Conservation (phyloP, 2,888 invertebrate species). For the Cheilosia variabilis region DNA sequence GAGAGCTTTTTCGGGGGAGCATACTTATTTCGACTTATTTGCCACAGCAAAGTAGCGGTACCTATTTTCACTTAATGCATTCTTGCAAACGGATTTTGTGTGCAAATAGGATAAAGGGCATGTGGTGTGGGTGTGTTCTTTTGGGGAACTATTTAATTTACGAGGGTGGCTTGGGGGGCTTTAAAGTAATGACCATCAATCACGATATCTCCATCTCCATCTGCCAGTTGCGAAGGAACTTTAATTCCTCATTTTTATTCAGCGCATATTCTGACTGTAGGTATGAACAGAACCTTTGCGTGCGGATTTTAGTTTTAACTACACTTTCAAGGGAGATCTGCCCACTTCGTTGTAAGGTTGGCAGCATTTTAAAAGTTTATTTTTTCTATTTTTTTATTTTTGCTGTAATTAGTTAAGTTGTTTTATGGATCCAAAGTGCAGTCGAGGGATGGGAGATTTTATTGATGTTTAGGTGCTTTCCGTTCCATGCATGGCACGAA, state of each 20-base stretch:
- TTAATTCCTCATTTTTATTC: slow-evolving; percentile 30
- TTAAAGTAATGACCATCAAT: slow-evolving; percentile 63
- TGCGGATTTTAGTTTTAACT: slow-evolving; percentile 18
- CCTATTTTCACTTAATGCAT: slow-evolving; percentile 36
- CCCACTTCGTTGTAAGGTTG: not conserved
- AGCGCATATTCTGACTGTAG: not conserved
- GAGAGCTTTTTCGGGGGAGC: not conserved
- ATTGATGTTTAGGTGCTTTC: slow-evolving; percentile 33
- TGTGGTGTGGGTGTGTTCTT: slow-evolving; percentile 26
- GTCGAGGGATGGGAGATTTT: not conserved
- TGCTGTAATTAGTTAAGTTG: slow-evolving; percentile 61
- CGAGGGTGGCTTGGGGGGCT: not conserved
- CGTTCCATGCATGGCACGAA: not conserved
- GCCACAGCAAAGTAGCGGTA: not conserved
- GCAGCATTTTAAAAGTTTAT: slow-evolving; percentile 23
- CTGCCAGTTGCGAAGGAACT: slow-evolving; percentile 29
- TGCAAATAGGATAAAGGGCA: slow-evolving; percentile 35
- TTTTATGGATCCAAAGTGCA: slow-evolving; percentile 32
- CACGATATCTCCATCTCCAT: slow-evolving; percentile 44
- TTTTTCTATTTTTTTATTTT: not conserved
- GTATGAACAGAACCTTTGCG: slow-evolving; percentile 10
- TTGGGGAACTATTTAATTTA: slow-evolving; percentile 43
- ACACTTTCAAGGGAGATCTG: slow-evolving; percentile 16
- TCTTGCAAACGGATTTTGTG: slow-evolving; percentile 36
- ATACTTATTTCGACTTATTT: slow-evolving; percentile 5